Evolutionary conservation across 1,140 invertebrate genomes (phyloP).

Genomic region (Papilio dardanus): DNA sequence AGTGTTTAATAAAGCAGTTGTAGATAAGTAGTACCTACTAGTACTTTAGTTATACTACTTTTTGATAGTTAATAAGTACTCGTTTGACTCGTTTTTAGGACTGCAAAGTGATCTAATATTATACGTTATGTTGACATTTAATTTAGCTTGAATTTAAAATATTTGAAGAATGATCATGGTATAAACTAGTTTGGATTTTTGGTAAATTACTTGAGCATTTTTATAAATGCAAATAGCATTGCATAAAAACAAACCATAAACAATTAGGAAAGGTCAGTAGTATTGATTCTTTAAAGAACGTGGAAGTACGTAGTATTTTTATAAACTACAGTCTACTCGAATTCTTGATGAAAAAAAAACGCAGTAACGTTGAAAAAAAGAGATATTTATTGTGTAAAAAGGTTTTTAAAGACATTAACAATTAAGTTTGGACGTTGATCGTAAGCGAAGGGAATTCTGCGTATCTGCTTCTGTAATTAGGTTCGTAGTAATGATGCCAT

Average conservation of each 20-base stretch:
- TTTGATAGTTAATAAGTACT: too few species aligned
- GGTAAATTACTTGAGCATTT: neutral
- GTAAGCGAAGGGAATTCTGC: neutral
- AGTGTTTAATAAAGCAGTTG: too few species aligned
- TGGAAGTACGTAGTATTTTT: neutral
- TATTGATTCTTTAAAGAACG: neutral
- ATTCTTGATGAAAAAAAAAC: neutral
- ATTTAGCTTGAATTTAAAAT: too few species aligned
- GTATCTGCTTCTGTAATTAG: conserved; percentile 1
- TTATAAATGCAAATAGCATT: neutral
- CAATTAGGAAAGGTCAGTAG: conserved; percentile 1
- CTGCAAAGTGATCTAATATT: too few species aligned
- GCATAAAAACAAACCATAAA: neutral
- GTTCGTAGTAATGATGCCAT: conserved; percentile 12
- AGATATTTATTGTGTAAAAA: neutral
- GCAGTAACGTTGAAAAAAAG: neutral
- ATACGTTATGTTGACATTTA: too few species aligned
- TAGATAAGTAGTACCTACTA: too few species aligned
- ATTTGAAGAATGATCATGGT: neutral
- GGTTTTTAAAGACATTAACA: neutral
- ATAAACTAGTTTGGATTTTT: neutral
- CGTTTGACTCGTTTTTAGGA: too few species aligned
- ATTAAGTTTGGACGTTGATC: neutral
- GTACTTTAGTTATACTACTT: too few species aligned
- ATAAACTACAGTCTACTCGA: neutral